Conservation (phyloP, 2,888 invertebrate genomes). For the Euplagia quadripunctaria region DNA sequence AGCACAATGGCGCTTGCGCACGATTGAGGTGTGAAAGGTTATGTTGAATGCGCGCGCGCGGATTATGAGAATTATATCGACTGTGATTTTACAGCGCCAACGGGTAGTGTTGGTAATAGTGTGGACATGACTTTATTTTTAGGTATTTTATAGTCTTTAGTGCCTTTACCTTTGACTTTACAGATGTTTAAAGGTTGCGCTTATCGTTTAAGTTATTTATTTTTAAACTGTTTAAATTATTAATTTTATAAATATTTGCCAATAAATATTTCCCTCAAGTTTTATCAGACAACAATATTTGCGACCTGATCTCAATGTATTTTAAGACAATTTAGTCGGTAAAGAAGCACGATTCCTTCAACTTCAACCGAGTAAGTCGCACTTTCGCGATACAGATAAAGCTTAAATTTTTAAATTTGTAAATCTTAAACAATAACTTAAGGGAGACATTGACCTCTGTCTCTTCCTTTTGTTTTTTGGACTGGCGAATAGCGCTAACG, state of each 20-base stretch:
- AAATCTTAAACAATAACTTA: too few species aligned
- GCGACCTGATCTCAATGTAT: too few species aligned
- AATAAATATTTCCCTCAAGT: not conserved
- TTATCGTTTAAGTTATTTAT: not conserved
- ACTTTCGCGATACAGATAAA: too few species aligned
- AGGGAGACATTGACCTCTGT: too few species aligned
- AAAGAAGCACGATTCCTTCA: too few species aligned
- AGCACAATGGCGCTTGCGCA: constrained; percentile 51
- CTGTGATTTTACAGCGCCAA: constrained; percentile 77
- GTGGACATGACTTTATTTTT: constrained; percentile 58
- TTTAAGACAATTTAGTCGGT: too few species aligned
- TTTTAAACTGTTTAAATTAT: not conserved
- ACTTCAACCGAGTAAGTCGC: too few species aligned
- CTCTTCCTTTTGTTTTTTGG: too few species aligned
- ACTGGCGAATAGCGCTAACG: too few species aligned
- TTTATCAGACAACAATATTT: not conserved
- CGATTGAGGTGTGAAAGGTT: constrained; percentile 83
- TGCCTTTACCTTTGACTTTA: not conserved
- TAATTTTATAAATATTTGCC: not conserved
- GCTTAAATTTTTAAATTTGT: too few species aligned
- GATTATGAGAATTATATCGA: constrained; percentile 82
- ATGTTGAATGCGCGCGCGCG: constrained; percentile 69
- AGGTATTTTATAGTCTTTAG: not conserved
- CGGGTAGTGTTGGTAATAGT: constrained; percentile 50
- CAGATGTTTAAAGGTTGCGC: not conserved